Conservation (phyloP, 1,140 invertebrate species). For the Zaprionus taronus region DNA sequence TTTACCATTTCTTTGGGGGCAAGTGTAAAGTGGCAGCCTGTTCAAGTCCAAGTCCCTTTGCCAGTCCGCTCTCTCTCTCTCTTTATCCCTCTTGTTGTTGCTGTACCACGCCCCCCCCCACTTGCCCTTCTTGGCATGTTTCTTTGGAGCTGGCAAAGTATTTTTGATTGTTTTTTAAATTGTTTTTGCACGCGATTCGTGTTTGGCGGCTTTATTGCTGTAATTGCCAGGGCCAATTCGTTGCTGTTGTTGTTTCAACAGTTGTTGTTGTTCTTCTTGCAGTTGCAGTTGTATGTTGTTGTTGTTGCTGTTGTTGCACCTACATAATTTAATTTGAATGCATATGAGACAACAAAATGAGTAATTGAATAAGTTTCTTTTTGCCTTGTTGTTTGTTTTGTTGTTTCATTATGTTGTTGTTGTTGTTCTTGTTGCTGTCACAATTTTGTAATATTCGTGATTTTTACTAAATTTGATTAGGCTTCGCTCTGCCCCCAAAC, state of each 20-base stretch:
- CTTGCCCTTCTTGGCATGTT: neutral
- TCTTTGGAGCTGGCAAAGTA: conserved; percentile 41
- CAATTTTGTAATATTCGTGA: conserved; percentile 28
- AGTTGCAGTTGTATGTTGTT: neutral
- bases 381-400: conserved; percentile 36
- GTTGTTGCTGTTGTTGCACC: conserved; percentile 50
- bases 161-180: conserved; percentile 81
- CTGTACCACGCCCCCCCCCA: neutral
- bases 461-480: conserved; percentile 75
- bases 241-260: conserved; percentile 53
- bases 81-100: neutral
- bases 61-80: neutral
- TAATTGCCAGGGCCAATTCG: conserved; percentile 73
- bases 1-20: conserved; percentile 74
- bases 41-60: conserved; percentile 22
- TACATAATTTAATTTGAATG: conserved; percentile 82
- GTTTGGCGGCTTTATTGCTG: conserved; percentile 81
- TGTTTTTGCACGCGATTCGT: conserved; percentile 82
- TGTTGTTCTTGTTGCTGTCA: conserved; percentile 3
- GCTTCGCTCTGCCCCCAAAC: neutral
- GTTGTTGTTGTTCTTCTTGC: conserved; percentile 49
- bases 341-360: conserved; percentile 72
- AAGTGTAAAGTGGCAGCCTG: conserved; percentile 75
- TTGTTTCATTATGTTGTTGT: conserved; percentile 11
- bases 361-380: conserved; percentile 80